A percentile compares a stretch with the other conserved stretches of the same genome.
phyloP scores from a whole-genome alignment of 2,113 vertebrate genomes.

The Clarias macrocephalus region DNA sequence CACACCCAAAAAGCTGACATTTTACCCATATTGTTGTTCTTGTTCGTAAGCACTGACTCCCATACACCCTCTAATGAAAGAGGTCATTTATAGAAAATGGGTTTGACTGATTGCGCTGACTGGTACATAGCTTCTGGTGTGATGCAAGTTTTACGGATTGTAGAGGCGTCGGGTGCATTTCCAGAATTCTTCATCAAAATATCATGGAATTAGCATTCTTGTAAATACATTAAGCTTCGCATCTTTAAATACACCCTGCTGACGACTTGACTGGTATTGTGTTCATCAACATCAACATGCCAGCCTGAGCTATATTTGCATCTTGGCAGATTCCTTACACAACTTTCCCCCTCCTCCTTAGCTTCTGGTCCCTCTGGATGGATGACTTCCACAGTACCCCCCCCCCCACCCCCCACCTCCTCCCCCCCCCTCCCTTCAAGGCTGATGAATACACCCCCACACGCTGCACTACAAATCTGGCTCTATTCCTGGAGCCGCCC shows the following conservation, averaged over 20 bases:
- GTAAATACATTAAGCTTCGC: neutral
- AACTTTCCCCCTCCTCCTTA: slow-evolving; percentile 59
- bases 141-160: slow-evolving; percentile 25
- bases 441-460: slow-evolving; percentile 68
- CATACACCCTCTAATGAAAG: slow-evolving; percentile 39
- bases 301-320: slow-evolving; percentile 72
- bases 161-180: slow-evolving; percentile 6
- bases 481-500: slow-evolving; percentile 73
- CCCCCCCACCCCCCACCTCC: slow-evolving; percentile 44
- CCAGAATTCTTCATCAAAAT: slow-evolving; percentile 8
- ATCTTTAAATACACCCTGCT: slow-evolving; percentile 69
- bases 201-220: slow-evolving; percentile 42
- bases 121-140: slow-evolving; percentile 22
- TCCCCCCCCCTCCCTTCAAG: slow-evolving; percentile 19
- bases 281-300: slow-evolving; percentile 67
- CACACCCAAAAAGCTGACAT: slow-evolving; percentile 56
- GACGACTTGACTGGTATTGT: slow-evolving; percentile 70
- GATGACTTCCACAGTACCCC: slow-evolving; percentile 58
- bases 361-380: slow-evolving; percentile 62
- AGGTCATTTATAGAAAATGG: slow-evolving; percentile 38
- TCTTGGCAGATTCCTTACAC: slow-evolving; percentile 67
- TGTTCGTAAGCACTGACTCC: slow-evolving; percentile 50
- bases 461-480: slow-evolving; percentile 70
- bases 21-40: slow-evolving; percentile 54
- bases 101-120: slow-evolving; percentile 22